Evolutionary conservation across 2,113 vertebrate genomes (phyloP), one percentile per base, ranked within the genome.

Genomic region (Tachuris rubrigastra): DNA sequence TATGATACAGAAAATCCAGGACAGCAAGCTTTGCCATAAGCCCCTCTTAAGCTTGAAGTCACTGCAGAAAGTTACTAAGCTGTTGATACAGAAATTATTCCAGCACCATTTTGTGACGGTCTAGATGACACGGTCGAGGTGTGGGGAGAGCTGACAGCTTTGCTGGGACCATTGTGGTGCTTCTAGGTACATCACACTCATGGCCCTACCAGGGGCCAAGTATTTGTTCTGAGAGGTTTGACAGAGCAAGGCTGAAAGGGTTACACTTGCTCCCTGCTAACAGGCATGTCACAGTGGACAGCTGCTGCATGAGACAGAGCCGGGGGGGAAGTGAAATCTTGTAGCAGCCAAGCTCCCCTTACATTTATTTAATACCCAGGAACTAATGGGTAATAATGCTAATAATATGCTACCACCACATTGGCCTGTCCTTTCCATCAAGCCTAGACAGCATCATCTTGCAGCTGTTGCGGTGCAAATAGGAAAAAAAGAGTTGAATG

Each of bases 401-500:
- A 89, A 82, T 82, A 86, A 91, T 80, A 52, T 73, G 56, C 41
- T 41, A 44, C 63, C 10, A 58, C 59, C 81, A 85, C 56, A 84
- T 12, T 75, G 81, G 31, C 49, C 41, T 86, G 67, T 72, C 44
- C 77, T 89, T 90, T 83, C 87, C 35, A 62, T 80, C 14, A 12
- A 59, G 52, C 28, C 77, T 49, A 83, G 76, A 89, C 42, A 87
- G 56, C 65, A 85, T 31, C 78, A 11, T 52, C 75, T 44, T 63
- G 91, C 93, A 97, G 93, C 95, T 96, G 95, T 76, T 93, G 68
- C 46, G 53, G 82, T 23, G 65, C 35, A 84, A 71, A 49, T 1
- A 46, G 17, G 66, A 30, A 31, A 73, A 91, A 71, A 78, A 21
- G 24, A 72, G 30, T 56, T 80, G 59, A 90, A 62, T 86, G 60